Evolutionary conservation across 1,140 invertebrate genomes (phyloP).

Genomic region (Ylistrum balloti): DNA sequence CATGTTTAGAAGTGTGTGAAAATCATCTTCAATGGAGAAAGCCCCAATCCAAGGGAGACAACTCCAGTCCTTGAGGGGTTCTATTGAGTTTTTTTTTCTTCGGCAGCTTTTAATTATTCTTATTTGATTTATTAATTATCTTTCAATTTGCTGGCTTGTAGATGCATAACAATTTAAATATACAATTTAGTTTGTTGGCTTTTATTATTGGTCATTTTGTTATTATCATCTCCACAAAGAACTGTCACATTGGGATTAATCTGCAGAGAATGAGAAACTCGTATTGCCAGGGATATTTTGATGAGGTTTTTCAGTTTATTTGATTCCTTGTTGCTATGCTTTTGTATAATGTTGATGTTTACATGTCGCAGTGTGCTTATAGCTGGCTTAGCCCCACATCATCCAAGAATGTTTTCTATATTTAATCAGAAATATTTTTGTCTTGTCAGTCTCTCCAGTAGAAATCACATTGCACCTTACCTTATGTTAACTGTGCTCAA

Average conservation of each 20-base stretch:
- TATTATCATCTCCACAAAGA: background rate
- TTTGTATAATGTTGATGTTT: background rate
- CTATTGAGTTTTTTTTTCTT: background rate
- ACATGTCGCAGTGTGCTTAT: background rate
- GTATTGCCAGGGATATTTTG: slow-evolving; percentile 18
- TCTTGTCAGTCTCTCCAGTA: background rate
- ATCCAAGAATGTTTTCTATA: slow-evolving; percentile 33
- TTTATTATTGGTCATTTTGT: background rate
- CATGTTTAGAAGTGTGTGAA: slow-evolving; percentile 37
- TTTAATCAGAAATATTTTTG: slow-evolving; percentile 11
- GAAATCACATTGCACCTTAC: slow-evolving; percentile 9
- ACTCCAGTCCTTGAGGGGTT: slow-evolving; percentile 24
- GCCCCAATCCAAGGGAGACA: background rate
- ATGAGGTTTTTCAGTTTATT: background rate
- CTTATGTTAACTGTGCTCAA: slow-evolving; percentile 11
- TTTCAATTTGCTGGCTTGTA: slow-evolving; percentile 27
- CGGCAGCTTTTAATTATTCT: background rate
- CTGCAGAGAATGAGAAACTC: background rate
- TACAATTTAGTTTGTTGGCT: background rate
- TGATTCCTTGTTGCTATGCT: background rate
- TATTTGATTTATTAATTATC: slow-evolving; percentile 28
- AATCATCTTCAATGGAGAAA: slow-evolving; percentile 28
- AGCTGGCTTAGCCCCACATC: slow-evolving; percentile 4
- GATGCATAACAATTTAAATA: background rate
- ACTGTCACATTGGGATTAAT: background rate